Evolutionary conservation across 2,888 invertebrate genomes (phyloP), one percentile per base, ranked within the genome.

Genomic region (Lasius platythorax): DNA sequence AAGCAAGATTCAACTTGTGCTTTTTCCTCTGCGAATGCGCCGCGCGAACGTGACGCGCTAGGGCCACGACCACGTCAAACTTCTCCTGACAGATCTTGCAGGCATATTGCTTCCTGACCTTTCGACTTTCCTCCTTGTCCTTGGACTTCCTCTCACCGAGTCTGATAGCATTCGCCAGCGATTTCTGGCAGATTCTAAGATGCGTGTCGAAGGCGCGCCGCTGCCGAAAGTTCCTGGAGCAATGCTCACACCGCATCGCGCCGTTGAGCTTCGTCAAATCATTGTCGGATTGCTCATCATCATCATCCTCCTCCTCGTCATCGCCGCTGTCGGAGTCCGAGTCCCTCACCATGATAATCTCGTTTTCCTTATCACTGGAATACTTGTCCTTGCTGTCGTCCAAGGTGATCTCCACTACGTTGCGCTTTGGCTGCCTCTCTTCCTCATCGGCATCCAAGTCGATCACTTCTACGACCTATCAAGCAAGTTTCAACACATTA

Each of bases 331-430:
- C 43, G 15, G 78, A 78, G n/a, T 94, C 94, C 0, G 94, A 94
- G 78, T 94, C 94, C 30, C 93, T 93, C 1, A 94, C 93, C 90
- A 94, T 94, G 82, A 94, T 94, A n/a, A 94, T 92, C 72, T 94
- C 94, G 74, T 95, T 95, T 75, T 95, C 95, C 74, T 95, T 95
- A 75, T 95, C 95, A 79, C 95, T 95, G 2, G 95, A 95, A 33
- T 91, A 93, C 70, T 95, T 95, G 75, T 94, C 94, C 70, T 94
- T 95, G n/a, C 86, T 92, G 61, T 94, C 94, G 18, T 94, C 94
- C 33, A 94, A 83, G 2, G 93, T 93, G 40, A 94, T 93, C 72
- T 94, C 95, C 18, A 93, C 92, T 28, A 93, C 90, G 2, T 92
- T 89, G 8, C 84, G 85, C 5, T 87, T 86, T 3, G 58, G 68